phyloP scores from a whole-genome alignment of 2,888 invertebrate genomes.

The Arenicola marina region DNA sequence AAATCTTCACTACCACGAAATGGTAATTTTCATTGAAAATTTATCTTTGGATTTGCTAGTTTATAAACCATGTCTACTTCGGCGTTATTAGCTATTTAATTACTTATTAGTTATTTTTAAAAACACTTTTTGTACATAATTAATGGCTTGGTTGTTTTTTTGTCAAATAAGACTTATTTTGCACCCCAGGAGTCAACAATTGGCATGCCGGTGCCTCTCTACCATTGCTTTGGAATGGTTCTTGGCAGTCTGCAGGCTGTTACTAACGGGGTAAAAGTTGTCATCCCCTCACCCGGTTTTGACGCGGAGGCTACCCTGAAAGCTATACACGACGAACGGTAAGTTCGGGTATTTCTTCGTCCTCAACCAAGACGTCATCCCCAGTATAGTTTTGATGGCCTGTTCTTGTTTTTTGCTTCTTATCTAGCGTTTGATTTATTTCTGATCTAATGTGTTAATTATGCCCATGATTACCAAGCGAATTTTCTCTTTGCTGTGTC shows the following conservation, averaged over 20 bases:
- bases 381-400: too few relatives aligned
- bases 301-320: conserved; percentile 70
- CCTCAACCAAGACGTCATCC: too few relatives aligned
- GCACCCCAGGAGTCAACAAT: conserved; percentile 47
- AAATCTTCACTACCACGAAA: conserved; percentile 62
- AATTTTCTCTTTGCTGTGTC: not conserved
- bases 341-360: not conserved
- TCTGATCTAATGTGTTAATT: not conserved
- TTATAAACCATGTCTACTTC: too few relatives aligned
- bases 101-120: not conserved
- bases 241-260: conserved; percentile 68
- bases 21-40: too few relatives aligned
- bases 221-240: conserved; percentile 80
- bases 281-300: conserved; percentile 62
- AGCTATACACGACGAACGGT: conserved; percentile 71
- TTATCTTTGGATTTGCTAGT: too few relatives aligned
- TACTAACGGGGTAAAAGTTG: conserved; percentile 62
- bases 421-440: not conserved
- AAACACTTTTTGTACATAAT: not conserved
- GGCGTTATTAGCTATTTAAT: not conserved
- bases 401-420: not conserved
- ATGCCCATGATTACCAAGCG: too few relatives aligned
- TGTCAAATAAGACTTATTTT: too few relatives aligned
- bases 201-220: conserved; percentile 74
- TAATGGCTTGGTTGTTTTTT: too few relatives aligned